Percentiles rank a stretch among this genome's conserved stretches.
Evolutionary conservation across 1,140 invertebrate species (phyloP).

Genomic region (Listronotus oregonensis): DNA sequence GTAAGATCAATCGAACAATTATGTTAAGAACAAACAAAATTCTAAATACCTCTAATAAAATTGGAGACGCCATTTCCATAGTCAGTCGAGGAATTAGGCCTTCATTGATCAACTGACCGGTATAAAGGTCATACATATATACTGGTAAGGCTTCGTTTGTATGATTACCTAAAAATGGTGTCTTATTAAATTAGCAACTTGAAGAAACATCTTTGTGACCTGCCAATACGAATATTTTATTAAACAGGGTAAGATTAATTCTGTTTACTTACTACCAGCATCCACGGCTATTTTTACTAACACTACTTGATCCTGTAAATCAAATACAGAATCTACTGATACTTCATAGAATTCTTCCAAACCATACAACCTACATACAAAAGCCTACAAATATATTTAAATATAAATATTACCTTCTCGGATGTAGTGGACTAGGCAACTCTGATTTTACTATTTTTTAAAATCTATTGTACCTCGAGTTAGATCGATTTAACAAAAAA

Average conservation of each 20-base stretch:
- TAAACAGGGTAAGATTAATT: neutral
- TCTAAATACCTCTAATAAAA: slow-evolving; percentile 48
- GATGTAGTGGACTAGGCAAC: too few species aligned
- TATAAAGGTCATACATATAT: slow-evolving; percentile 48
- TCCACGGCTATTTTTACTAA: slow-evolving; percentile 37
- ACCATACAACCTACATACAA: slow-evolving; percentile 64
- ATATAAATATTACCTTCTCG: too few species aligned
- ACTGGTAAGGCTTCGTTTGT: slow-evolving; percentile 38
- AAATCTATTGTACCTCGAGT: too few species aligned
- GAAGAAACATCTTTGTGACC: too few species aligned
- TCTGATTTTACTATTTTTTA: too few species aligned
- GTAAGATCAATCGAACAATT: too few species aligned
- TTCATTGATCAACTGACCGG: slow-evolving; percentile 45
- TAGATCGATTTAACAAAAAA: too few species aligned
- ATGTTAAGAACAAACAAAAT: too few species aligned
- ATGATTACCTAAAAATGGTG: slow-evolving; percentile 11
- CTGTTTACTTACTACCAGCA: slow-evolving; percentile 24
- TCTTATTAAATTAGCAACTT: too few species aligned
- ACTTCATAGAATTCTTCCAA: slow-evolving; percentile 63
- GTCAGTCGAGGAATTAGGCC: slow-evolving; percentile 42
- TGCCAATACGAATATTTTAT: too few species aligned
- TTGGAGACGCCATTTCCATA: slow-evolving; percentile 42
- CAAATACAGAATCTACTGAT: slow-evolving; percentile 39
- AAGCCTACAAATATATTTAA: slow-evolving; percentile 56
- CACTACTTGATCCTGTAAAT: slow-evolving; percentile 30